Conservation (phyloP, 2,888 invertebrate genomes). For the Tetragonula carbonaria region DNA sequence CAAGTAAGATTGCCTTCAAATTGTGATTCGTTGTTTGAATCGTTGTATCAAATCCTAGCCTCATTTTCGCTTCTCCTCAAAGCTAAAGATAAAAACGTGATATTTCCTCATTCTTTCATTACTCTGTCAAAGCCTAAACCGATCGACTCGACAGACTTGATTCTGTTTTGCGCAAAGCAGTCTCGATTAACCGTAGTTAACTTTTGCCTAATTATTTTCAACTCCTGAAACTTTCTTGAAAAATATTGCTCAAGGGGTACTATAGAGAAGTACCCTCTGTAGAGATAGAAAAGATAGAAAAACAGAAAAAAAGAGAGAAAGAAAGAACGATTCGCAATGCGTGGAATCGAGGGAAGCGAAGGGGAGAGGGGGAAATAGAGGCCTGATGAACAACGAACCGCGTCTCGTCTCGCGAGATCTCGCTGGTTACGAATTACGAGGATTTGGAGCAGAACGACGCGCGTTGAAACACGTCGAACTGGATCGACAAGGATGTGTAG, state of each 20-base stretch:
- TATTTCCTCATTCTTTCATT: too few relatives aligned
- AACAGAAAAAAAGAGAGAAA: neutral
- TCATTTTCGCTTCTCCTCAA: too few relatives aligned
- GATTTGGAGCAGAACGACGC: conserved; percentile 50
- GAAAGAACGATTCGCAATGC: neutral
- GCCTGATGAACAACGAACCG: conserved; percentile 40
- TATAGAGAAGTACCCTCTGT: neutral
- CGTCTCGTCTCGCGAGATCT: conserved; percentile 12
- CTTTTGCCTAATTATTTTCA: too few relatives aligned
- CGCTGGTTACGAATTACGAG: conserved; percentile 49
- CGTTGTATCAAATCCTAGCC: too few relatives aligned
- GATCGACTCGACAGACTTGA: too few relatives aligned
- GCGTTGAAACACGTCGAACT: conserved; percentile 30
- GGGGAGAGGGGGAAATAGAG: conserved; percentile 25
- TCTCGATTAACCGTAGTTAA: too few relatives aligned
- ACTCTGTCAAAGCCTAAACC: too few relatives aligned
- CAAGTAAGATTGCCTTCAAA: too few relatives aligned
- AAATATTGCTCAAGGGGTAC: neutral
- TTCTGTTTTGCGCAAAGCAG: too few relatives aligned
- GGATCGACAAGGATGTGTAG: conserved; percentile 21
- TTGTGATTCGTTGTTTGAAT: too few relatives aligned
- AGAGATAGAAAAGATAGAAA: neutral
- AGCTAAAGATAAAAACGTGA: too few relatives aligned
- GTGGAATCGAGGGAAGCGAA: neutral
- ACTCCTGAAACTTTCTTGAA: neutral